Evolutionary conservation across 2,888 invertebrate genomes (phyloP), one percentile per base, ranked within the genome.

Genomic region (Craniophora ligustri): DNA sequence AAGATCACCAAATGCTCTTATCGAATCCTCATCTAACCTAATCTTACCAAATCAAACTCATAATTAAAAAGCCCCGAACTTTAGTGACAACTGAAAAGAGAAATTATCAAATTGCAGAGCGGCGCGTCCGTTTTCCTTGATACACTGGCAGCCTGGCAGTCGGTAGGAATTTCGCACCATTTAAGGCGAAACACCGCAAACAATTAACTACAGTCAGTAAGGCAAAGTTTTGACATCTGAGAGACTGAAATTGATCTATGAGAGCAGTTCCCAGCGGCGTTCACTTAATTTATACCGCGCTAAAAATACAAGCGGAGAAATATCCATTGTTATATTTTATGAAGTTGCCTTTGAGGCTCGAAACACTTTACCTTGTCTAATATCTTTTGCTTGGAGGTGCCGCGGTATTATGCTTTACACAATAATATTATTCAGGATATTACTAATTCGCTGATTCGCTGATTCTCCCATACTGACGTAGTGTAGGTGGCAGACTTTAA

Each of bases 221-320:
- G 55, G 46, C 41, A 51, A 72, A 73, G 66, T 72, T 75, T 67
- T 62, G 65, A 69, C 67, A 72, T 66, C 62, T 67, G 61, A 48
- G 59, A 50, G 59, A 34, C 53, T 59, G 55, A 67, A 69, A 70
- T 67, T 70, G 67, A 67, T 72, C 59, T 58, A 64, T 45, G 59
- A 49, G 42, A 60, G 41, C 45, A 23, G 51, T 45, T 48, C 30
- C 48, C 53, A 28, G 32, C 14, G 28, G 32, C 38, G 36, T 38
- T 32, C 55, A 42, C 50, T 56, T 54, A 63, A 68, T 58, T 56
- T 68, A 68, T 50, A 42, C 57, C 7, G 23, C 48, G 46, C 50
- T 54, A 66, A 62, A 69, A 66, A 69, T 61, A 69, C 62, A 69
- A 62, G 40, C 19, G 16, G 21, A 11, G 11, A 31, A 54, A 55